These are phyloP conservation scores for Choloepus didactylus DNA, from an alignment of 2,797 vertebrate species.

Conservation along the genomic window DNA sequence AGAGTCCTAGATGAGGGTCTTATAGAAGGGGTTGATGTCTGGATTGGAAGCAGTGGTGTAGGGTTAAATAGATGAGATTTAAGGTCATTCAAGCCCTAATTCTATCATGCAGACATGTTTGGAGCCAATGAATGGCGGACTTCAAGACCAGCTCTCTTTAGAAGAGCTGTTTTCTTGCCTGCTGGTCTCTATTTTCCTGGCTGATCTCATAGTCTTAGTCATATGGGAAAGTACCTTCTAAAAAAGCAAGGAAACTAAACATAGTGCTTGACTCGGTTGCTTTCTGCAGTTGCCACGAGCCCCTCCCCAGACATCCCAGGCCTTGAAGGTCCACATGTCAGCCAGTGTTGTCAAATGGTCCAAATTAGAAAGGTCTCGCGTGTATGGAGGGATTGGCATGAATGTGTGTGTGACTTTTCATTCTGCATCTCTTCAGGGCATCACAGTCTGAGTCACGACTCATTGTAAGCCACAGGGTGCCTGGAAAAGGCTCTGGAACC, in stretches of 20 bases:
- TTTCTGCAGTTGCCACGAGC: background rate
- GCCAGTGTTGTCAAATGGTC: background rate
- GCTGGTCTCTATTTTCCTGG: background rate
- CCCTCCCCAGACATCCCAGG: background rate
- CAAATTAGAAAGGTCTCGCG: background rate
- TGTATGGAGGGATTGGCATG: background rate
- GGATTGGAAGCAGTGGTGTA: background rate
- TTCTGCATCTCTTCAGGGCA: background rate
- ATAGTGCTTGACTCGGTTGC: constrained; percentile 10
- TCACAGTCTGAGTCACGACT: background rate
- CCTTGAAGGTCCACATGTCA: background rate
- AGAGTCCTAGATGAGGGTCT: background rate
- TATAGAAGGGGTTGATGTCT: background rate
- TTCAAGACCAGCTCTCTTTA: constrained; percentile 16
- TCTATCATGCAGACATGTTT: background rate
- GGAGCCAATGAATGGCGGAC: background rate
- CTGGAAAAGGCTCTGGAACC: background rate
- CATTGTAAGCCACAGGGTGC: background rate
- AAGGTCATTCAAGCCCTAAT: background rate
- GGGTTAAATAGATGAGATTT: background rate
- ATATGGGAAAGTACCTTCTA: constrained; percentile 71
- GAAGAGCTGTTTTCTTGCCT: background rate
- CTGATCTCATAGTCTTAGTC: constrained; percentile 73
- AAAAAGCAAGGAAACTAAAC: constrained; percentile 48
- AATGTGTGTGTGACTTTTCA: background rate